These are phyloP conservation scores for Leptopilina syphax DNA, from an alignment of 2,888 invertebrate genomes.

Conservation along the genomic window DNA sequence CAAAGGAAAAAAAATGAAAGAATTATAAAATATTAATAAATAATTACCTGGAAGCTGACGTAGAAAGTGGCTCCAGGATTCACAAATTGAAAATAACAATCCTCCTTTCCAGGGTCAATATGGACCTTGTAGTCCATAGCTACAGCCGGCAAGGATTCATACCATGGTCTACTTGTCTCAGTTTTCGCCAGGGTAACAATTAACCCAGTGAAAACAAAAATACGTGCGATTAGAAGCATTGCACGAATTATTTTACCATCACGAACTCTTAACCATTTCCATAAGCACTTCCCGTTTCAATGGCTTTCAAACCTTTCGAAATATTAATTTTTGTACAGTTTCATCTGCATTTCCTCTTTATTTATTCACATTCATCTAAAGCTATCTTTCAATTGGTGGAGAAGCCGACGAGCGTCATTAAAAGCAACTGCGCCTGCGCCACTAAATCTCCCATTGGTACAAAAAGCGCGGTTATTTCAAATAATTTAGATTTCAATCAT, in stretches of 20 bases:
- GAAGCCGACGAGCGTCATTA: too few species aligned
- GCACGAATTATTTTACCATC: conserved; percentile 46
- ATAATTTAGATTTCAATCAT: too few species aligned
- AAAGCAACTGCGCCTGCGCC: too few species aligned
- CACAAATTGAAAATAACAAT: conserved; percentile 96
- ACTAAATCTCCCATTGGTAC: too few species aligned
- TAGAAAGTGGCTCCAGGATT: conserved; percentile 94
- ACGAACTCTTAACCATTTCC: conserved; percentile 11
- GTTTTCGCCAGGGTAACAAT: conserved; percentile 55
- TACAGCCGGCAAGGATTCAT: conserved; percentile 92
- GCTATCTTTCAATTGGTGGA: too few species aligned
- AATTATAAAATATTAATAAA: neutral
- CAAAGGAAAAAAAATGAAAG: neutral
- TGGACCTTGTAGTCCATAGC: conserved; percentile 98
- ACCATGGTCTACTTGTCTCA: conserved; percentile 85
- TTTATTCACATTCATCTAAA: too few species aligned
- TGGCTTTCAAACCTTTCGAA: too few species aligned
- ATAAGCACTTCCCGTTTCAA: neutral
- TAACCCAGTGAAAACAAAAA: conserved; percentile 55
- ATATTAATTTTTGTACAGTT: too few species aligned
- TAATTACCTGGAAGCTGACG: conserved; percentile 91
- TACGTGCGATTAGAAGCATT: conserved; percentile 60
- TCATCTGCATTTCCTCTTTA: too few species aligned
- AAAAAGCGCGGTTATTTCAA: too few species aligned
- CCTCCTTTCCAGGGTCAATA: conserved; percentile 95